Base-by-base conservation (phyloP, 2,888 invertebrate species). In the Tiliacea citrago region DNA sequence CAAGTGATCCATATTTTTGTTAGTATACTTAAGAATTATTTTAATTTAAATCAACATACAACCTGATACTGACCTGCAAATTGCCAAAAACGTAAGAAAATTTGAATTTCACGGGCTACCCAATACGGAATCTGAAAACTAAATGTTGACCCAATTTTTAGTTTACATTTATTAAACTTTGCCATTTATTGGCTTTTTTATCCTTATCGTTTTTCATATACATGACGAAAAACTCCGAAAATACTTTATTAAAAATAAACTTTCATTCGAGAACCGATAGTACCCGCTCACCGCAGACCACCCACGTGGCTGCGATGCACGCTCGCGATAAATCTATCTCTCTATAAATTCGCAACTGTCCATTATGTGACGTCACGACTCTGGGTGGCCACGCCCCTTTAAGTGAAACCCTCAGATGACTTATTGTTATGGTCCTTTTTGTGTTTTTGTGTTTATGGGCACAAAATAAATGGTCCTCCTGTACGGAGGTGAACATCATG, bases 241-340 rank as follows among this genome's bases (percentile, higher is more conserved):
- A 18, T 9, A 49, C 24, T 42, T 1, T 8, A 13, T 18, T 29
- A 4, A 29, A 49, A 51, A 55, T n/a, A 35, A 10, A 49, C 16
- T 35, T 58, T 24, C 6, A 16, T 73, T 86, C 82, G 85, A 85
- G 82, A 86, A 86, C 82, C 35, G 24, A 49, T 71, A 77, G 88
- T 90, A 87, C 2, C 53, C 39, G 58, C 24, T 13, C 49, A 58
- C 77, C 58, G 39, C 67, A 70, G 91, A 83, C 93, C 93, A 91
- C 93, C 92, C 93, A 92, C 90, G 90, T 85, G 78, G 88, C 61
- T 55, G 66, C 88, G 93, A 93, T 93, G 89, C 93, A 92, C 93
- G 93, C 87, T 85, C 73, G 71, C 85, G 93, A 93, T 93, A 93
- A 92, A 91, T 92, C 89, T 87, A 89, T 90, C 87, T 88, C 87